phyloP scores from a whole-genome alignment of 1,140 invertebrate genomes.

The Galendromus occidentalis region DNA sequence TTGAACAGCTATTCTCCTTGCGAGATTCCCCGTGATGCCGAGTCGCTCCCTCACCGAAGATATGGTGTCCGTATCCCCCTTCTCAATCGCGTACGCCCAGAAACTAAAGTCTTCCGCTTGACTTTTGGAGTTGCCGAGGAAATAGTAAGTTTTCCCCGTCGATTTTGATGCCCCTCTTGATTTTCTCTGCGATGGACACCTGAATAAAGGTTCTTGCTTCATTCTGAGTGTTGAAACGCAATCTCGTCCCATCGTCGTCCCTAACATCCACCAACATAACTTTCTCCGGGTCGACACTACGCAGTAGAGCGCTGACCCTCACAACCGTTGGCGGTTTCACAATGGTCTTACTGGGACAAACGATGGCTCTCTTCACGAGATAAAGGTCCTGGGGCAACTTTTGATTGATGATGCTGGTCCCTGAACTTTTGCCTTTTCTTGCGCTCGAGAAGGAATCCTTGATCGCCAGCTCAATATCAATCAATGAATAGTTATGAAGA shows the following conservation, averaged over 20 bases:
- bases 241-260: neutral
- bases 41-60: neutral
- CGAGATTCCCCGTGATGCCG: neutral
- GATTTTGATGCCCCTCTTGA: neutral
- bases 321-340: neutral
- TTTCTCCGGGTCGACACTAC: neutral
- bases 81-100: neutral
- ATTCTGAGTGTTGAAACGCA: neutral
- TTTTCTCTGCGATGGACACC: neutral
- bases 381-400: neutral
- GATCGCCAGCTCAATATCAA: neutral
- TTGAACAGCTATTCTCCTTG: neutral
- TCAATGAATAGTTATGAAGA: neutral
- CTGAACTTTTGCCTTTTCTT: neutral
- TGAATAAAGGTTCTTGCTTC: neutral
- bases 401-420: neutral
- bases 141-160: neutral
- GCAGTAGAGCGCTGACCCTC: neutral
- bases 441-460: neutral
- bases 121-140: neutral
- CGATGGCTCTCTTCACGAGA: neutral
- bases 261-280: neutral
- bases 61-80: neutral
- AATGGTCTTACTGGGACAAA: neutral
- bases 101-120: neutral